Base-by-base conservation (phyloP, 1,140 invertebrate species). In the Pseudomyrmex cubaensis region DNA sequence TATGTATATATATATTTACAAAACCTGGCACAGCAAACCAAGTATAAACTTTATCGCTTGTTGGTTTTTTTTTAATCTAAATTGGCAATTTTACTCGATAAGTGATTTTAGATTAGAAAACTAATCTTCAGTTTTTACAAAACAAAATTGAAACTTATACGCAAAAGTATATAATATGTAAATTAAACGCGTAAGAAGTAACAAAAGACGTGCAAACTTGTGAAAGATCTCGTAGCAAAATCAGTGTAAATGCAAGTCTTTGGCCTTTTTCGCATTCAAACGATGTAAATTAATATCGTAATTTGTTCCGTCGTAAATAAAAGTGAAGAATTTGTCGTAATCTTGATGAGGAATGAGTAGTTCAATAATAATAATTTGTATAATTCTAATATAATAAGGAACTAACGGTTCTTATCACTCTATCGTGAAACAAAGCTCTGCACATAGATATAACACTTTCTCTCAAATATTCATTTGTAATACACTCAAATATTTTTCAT, bases 201-300 rank as follows among this genome's bases (percentile, higher is more conserved):
- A 13, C 17, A 48, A 61, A 7, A 67, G 12, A 57, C 12, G 15
- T n/a, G 4, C 9, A 64, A 82, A 59, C 12, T 78, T 25, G 10
- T 80, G 12, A 48, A 78, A 70, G 35, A 69, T 20, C 85, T 73
- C 50, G 13, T 64, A 62, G 73, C 87, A 72, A 73, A 82, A 87
- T 87, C 62, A 88, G 86, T 87, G 87, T 92, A 92, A 92, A 93
- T 93, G 92, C 92, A 89, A 91, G 90, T 93, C 92, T 93, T 93
- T 93, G 92, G 91, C 90, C 92, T 90, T 86, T 86, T 44, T 78
- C 25, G 44, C 22, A 70, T 80, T 48, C 20, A 5, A 46, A 67
- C 20, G n/a, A 67, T 74, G 46, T 74, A 46, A 46, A 54, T 77
- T 66, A 35, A 35, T 35, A 35, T 35, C 0, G 35, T 35, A 35